These are phyloP conservation scores for Cabera pusaria DNA, from an alignment of 2,888 invertebrate species.

Conservation along the genomic window DNA sequence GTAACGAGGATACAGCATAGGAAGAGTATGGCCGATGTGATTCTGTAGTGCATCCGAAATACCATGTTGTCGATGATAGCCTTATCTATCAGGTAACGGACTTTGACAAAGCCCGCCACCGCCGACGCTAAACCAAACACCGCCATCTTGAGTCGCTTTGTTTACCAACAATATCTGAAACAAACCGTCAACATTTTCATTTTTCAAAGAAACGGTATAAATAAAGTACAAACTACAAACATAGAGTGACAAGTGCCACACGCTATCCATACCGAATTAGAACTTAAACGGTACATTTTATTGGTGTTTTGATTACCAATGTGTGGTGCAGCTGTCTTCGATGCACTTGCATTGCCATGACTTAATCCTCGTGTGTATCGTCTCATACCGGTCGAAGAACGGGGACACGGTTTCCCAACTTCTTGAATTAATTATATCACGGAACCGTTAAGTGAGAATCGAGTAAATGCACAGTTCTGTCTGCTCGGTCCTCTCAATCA, in stretches of 20 bases:
- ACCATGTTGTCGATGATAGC: slow-evolving; percentile 95
- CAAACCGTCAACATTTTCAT: slow-evolving; percentile 26
- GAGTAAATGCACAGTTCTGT: slow-evolving; percentile 33
- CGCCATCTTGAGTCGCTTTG: slow-evolving; percentile 84
- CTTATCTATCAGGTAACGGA: slow-evolving; percentile 94
- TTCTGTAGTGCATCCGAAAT: slow-evolving; percentile 94
- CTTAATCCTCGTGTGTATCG: slow-evolving; percentile 46
- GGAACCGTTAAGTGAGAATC: slow-evolving; percentile 50
- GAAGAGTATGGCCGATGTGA: slow-evolving; percentile 93
- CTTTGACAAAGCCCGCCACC: slow-evolving; percentile 95
- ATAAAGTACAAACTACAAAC: slow-evolving; percentile 48
- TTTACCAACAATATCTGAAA: slow-evolving; percentile 53
- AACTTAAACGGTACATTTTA: slow-evolving; percentile 68
- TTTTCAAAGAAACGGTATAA: slow-evolving; percentile 54
- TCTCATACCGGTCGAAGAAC: slow-evolving; percentile 39
- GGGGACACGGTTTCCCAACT: slow-evolving; percentile 36
- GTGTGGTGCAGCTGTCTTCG: slow-evolving; percentile 61
- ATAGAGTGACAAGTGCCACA: slow-evolving; percentile 65
- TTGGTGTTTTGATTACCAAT: slow-evolving; percentile 62
- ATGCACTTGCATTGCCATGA: slow-evolving; percentile 44
- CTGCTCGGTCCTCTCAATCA: slow-evolving; percentile 59
- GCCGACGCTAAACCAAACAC: slow-evolving; percentile 93
- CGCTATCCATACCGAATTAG: slow-evolving; percentile 67
- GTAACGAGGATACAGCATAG: slow-evolving; percentile 94
- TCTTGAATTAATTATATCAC: slow-evolving; percentile 39